Evolutionary conservation across 2,888 invertebrate genomes (phyloP).

Genomic region (Fragum fragum): DNA sequence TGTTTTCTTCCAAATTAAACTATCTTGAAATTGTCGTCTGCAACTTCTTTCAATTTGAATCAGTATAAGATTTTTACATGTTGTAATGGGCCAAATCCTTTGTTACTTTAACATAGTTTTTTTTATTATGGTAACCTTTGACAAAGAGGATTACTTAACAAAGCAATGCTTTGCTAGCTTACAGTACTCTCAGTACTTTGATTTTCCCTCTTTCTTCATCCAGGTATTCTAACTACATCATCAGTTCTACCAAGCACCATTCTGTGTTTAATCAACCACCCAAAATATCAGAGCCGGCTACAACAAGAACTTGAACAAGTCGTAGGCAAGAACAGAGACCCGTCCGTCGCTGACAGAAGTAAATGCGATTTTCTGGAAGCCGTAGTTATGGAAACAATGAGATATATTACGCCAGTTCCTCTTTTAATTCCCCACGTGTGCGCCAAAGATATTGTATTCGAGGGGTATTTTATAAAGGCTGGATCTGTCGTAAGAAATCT

Average conservation of each 20-base stretch:
- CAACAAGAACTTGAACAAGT: conserved; percentile 15
- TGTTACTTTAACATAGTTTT: no score
- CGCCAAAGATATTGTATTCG: conserved; percentile 5
- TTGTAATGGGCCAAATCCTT: no score
- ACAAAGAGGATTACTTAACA: no score
- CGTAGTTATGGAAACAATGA: neutral
- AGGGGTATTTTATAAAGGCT: neutral
- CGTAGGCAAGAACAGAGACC: conserved; percentile 3
- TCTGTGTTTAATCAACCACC: conserved; percentile 3
- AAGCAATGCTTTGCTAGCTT: no score
- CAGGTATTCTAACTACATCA: conserved; percentile 3
- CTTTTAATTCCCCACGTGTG: neutral
- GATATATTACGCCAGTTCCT: conserved; percentile 3
- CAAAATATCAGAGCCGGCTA: neutral
- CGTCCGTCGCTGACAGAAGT: neutral
- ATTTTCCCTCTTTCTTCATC: no score
- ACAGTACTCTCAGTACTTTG: no score
- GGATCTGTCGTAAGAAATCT: neutral
- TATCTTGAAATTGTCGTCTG: no score
- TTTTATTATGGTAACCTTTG: no score
- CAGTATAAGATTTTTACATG: no score
- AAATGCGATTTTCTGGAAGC: conserved; percentile 11
- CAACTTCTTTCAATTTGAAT: no score
- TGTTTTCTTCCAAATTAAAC: no score
- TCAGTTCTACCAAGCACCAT: conserved; percentile 11